A percentile compares a stretch with the other conserved stretches of the same genome.
Evolutionary conservation across 2,797 vertebrate genomes (phyloP).

Genomic region (Neosilurus hyrtlii): DNA sequence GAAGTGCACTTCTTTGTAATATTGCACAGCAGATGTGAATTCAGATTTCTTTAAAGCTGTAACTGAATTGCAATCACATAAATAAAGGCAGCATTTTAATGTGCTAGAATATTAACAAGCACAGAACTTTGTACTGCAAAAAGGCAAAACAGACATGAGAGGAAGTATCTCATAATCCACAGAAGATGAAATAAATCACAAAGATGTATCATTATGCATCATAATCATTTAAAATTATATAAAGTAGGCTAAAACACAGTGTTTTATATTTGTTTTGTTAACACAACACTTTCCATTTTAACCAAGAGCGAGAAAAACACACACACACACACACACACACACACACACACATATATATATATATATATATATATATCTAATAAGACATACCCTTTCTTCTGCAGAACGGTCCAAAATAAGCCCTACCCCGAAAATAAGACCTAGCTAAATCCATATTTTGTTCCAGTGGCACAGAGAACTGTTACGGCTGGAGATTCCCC

Average conservation of each 20-base stretch:
- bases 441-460: no score
- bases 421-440: no score
- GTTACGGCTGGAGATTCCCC: no score
- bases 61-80: neutral
- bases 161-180: neutral
- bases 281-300: neutral
- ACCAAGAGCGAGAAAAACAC: neutral
- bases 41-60: neutral
- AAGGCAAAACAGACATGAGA: neutral
- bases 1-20: constrained; percentile 28
- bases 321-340: no score
- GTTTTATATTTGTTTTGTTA: neutral
- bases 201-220: neutral
- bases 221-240: neutral
- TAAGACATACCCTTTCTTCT: no score
- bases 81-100: neutral
- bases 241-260: neutral
- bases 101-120: constrained; percentile 15
- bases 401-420: no score
- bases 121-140: neutral
- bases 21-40: constrained; percentile 1
- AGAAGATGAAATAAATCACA: constrained; percentile 11
- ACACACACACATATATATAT: no score
- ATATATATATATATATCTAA: no score
- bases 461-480: no score